Percentiles rank a stretch among this genome's conserved stretches.
phyloP scores from a whole-genome alignment of 2,113 vertebrate species.

The Oncorhynchus masou region DNA sequence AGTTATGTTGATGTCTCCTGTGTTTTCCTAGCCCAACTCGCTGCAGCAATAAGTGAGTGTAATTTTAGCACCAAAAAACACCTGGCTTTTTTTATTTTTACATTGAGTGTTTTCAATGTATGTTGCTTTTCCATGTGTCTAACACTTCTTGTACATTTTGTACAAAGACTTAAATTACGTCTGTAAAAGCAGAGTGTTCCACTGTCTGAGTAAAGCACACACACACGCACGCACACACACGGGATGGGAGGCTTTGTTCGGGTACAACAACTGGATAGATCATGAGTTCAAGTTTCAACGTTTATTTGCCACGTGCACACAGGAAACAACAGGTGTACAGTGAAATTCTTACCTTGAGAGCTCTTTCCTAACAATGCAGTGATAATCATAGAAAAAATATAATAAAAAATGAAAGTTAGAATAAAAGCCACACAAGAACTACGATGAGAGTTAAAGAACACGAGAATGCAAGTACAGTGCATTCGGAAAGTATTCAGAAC shows the following conservation, averaged over 20 bases:
- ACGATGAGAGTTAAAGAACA: too few relatives aligned
- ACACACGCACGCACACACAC: neutral
- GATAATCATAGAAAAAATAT: too few relatives aligned
- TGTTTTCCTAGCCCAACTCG: conserved; percentile 37
- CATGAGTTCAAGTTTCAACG: neutral
- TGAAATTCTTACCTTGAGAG: too few relatives aligned
- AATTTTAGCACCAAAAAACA: conserved; percentile 39
- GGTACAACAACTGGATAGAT: neutral
- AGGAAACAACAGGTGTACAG: neutral
- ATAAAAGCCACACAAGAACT: too few relatives aligned
- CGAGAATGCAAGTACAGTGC: too few relatives aligned
- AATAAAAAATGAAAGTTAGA: too few relatives aligned
- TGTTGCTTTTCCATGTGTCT: conserved; percentile 42
- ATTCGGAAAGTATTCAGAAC: too few relatives aligned
- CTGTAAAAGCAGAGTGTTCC: conserved; percentile 34
- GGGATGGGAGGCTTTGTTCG: neutral
- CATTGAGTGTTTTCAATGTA: conserved; percentile 36
- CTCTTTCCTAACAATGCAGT: too few relatives aligned
- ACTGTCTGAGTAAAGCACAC: conserved; percentile 30
- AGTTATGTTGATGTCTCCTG: conserved; percentile 14
- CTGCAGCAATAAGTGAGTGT: conserved; percentile 50
- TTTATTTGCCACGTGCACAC: neutral
- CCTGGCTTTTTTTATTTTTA: conserved; percentile 34
- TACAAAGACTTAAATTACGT: conserved; percentile 52
- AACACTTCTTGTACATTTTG: conserved; percentile 43